Evolutionary conservation across 2,113 vertebrate genomes (phyloP).

Genomic region (Pomatorhinus ruficollis): DNA sequence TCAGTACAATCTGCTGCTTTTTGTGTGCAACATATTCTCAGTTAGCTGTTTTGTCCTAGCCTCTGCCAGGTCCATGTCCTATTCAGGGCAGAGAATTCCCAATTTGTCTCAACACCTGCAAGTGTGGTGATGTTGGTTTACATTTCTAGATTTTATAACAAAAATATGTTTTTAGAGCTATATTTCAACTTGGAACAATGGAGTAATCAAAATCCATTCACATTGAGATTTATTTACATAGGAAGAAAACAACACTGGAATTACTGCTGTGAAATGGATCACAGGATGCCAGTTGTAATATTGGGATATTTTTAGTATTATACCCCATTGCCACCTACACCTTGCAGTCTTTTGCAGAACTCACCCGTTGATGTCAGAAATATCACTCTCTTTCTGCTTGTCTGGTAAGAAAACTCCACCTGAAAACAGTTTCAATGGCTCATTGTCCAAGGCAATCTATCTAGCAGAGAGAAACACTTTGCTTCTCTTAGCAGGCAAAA

Average conservation of each 20-base stretch:
- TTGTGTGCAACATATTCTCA: neutral
- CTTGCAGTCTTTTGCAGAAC: neutral
- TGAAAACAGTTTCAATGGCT: neutral
- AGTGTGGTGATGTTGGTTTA: neutral
- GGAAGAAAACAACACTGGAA: neutral
- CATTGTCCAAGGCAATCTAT: neutral
- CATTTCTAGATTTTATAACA: neutral
- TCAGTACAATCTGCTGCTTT: neutral
- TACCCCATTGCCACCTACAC: neutral
- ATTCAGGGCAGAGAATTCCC: neutral
- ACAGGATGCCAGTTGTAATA: neutral
- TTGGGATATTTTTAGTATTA: neutral
- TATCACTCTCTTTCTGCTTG: neutral
- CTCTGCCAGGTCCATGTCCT: neutral
- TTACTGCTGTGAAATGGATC: neutral
- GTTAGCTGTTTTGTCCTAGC: neutral
- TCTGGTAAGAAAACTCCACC: neutral
- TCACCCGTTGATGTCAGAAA: neutral
- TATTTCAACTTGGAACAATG: neutral
- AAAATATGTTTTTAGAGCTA: neutral
- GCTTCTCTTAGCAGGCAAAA: neutral
- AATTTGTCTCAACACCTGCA: neutral
- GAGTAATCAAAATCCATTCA: neutral
- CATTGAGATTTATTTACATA: neutral
- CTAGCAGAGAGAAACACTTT: neutral